Base-by-base conservation (phyloP, 2,888 invertebrate genomes). In the Caenorhabditis angaria region DNA sequence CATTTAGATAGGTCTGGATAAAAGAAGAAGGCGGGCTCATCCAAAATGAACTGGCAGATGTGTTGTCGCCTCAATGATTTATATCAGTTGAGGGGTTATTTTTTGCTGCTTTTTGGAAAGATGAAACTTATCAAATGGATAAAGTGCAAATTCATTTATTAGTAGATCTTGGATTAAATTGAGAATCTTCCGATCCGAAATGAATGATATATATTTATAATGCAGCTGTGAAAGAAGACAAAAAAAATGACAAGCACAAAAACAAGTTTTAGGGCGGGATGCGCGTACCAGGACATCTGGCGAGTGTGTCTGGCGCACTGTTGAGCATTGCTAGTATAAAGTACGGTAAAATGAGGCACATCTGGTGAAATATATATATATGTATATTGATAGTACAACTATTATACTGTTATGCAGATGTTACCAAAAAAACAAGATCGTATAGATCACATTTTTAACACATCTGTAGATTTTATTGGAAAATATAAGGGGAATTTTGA, bases 71-170 rank as follows among this genome's bases (percentile, higher is more conserved):
- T 41, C 41, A 41, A 41, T 41, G 41, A 41, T 41, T 41, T 41
- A 41, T 50, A 24, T 50, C 50, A 50, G 24, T 50, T 50, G 50
- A 50, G 22, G 10, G 10, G 22, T 22, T 8, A 22, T 50, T 20
- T 24, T 50, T 48, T 50, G n/a, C n/a, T 22, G 20, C 10, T 8
- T 8, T 50, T 20, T 22, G 50, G 22, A 20, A 20, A 50, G 50
- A 50, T 50, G 50, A 50, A 50, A 24, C 22, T 6, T 20, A 24
- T 20, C 22, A 50, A 12, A 12, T 22, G 22, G 10, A 22, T 8
- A 50, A 50, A 50, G 50, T 50, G 50, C 50, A 50, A 22, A 50
- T 50, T 50, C 24, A 41, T 41, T 41, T 41, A 41, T 41, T 41
- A 41, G n/a, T n/a, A n/a, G n/a, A n/a, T n/a, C n/a, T n/a, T n/a